Percentiles rank a stretch among this genome's conserved stretches.
These are phyloP conservation scores for Cichlasoma orientale DNA, from an alignment of 2,797 vertebrate species.

Conservation along the genomic window DNA sequence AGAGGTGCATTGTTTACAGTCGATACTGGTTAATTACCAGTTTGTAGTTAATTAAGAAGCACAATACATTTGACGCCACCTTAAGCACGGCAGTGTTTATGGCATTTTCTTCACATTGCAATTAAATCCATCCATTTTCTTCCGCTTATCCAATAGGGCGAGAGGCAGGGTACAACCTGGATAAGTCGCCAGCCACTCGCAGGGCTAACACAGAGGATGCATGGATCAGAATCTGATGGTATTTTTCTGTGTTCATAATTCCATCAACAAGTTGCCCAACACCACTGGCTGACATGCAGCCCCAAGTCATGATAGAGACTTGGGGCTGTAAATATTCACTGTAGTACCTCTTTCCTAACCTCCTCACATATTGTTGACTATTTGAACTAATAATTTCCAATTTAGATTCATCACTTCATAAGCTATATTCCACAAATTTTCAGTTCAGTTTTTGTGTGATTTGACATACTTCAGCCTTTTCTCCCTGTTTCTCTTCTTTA, in stretches of 20 bases:
- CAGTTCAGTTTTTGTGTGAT: neutral
- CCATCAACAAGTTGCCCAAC: neutral
- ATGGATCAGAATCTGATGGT: no score
- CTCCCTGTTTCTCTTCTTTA: neutral
- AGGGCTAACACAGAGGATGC: no score
- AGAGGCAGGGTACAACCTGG: no score
- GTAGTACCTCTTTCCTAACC: neutral
- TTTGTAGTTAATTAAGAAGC: no score
- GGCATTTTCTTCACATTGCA: no score
- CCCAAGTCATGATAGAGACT: neutral
- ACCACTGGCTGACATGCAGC: neutral
- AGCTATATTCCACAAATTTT: no score
- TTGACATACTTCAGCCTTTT: neutral
- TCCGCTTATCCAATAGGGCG: no score
- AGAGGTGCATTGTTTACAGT: no score
- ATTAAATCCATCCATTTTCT: no score
- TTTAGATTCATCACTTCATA: neutral
- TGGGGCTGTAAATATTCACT: neutral
- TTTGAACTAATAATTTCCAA: neutral
- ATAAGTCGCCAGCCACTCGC: no score
- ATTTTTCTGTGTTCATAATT: no score
- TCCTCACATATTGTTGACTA: neutral
- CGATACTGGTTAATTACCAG: no score
- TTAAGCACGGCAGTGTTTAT: conserved; percentile 14
- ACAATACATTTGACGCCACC: neutral